Percentiles rank a stretch among this genome's conserved stretches.
Conservation (phyloP, 1,140 invertebrate species). For the Nylanderia fulva region DNA sequence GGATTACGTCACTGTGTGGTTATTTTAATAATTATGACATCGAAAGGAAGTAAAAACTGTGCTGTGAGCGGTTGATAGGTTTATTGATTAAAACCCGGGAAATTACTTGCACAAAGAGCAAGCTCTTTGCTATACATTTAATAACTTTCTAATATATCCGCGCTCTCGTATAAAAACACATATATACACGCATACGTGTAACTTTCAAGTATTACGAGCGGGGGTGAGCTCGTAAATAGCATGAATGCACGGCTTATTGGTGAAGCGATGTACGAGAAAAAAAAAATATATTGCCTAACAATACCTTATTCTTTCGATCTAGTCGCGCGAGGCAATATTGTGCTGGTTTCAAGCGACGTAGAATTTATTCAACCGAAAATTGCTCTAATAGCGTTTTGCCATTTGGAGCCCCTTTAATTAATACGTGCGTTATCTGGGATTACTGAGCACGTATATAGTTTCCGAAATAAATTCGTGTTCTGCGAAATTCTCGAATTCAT, state of each 20-base stretch:
- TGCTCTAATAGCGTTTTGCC: conserved; percentile 18
- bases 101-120: conserved; percentile 2
- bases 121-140: conserved; percentile 16
- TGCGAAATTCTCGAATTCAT: conserved; percentile 13
- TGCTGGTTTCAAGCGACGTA: neutral
- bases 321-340: neutral
- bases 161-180: neutral
- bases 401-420: conserved; percentile 31
- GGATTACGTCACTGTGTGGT: conserved; percentile 46
- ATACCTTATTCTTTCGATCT: neutral
- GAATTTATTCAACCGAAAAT: conserved; percentile 30
- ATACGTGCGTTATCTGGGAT: conserved; percentile 32
- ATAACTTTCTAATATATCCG: conserved; percentile 28
- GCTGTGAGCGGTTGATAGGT: conserved; percentile 8
- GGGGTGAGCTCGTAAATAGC: neutral
- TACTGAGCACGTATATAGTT: neutral
- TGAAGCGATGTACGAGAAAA: neutral
- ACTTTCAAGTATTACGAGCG: neutral
- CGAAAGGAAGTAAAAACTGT: conserved; percentile 41
- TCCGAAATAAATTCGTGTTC: conserved; percentile 12
- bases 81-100: conserved; percentile 31
- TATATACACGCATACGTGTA: neutral
- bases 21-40: conserved; percentile 57
- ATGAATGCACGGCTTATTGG: neutral
- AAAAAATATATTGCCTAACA: neutral